These are phyloP conservation scores for Anolis sagrei DNA, from an alignment of 2,113 vertebrate species.

Conservation along the genomic window DNA sequence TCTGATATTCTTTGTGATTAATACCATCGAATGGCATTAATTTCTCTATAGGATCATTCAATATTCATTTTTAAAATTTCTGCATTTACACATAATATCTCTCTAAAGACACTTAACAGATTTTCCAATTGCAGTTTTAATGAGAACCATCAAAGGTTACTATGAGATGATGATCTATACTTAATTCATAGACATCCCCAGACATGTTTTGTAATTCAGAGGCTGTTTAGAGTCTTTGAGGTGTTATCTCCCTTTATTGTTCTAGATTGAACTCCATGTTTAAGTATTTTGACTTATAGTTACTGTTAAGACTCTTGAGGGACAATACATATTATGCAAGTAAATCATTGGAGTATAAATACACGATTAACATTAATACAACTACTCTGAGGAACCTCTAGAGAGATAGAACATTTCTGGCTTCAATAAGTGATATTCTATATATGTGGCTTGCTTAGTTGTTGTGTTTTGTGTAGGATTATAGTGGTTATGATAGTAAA, in stretches of 20 bases:
- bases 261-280: conserved; percentile 60
- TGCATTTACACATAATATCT: conserved; percentile 76
- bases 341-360: neutral
- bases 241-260: conserved; percentile 57
- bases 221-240: conserved; percentile 57
- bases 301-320: no score
- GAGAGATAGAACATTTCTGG: no score
- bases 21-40: conserved; percentile 73
- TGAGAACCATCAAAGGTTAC: conserved; percentile 79
- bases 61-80: conserved; percentile 82
- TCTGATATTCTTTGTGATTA: conserved; percentile 66
- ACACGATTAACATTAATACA: no score
- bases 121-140: conserved; percentile 72
- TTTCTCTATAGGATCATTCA: conserved; percentile 79
- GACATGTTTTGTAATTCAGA: conserved; percentile 60
- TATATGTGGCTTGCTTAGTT: no score
- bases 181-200: conserved; percentile 75
- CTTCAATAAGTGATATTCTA: no score
- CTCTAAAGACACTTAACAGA: conserved; percentile 72
- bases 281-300: conserved; percentile 67
- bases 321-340: no score
- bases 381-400: no score
- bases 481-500: no score
- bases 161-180: conserved; percentile 76
- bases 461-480: no score